Evolutionary conservation across 2,888 invertebrate species (phyloP).

Genomic region (Drosophila peninsularis): DNA sequence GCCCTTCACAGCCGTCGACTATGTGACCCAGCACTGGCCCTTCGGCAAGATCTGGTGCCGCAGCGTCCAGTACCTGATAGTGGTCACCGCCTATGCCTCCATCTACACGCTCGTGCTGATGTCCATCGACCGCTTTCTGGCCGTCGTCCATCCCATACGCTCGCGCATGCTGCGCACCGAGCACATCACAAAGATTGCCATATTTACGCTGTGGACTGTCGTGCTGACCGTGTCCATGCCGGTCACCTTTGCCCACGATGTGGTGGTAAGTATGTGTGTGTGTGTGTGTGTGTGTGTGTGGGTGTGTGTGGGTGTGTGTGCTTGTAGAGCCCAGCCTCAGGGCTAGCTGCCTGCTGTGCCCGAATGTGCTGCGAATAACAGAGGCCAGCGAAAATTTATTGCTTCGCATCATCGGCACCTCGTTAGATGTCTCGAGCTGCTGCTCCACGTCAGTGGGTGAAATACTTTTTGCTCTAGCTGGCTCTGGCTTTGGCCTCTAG

Average conservation of each 20-base stretch:
- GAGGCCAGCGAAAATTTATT: constrained; percentile 79
- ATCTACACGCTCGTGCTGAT: constrained; percentile 97
- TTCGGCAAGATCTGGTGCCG: constrained; percentile 95
- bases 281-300: not conserved
- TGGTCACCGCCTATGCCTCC: constrained; percentile 95
- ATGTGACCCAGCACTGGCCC: constrained; percentile 93
- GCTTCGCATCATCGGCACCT: constrained; percentile 82
- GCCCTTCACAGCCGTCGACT: constrained; percentile 95
- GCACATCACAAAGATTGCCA: constrained; percentile 91
- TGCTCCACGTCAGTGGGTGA: constrained; percentile 53
- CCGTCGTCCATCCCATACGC: constrained; percentile 95
- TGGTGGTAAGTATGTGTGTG: constrained; percentile 85
- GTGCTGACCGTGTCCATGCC: constrained; percentile 90
- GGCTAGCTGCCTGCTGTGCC: constrained; percentile 58
- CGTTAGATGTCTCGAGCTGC: constrained; percentile 67
- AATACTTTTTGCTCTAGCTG: constrained; percentile 16
- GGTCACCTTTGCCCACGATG: constrained; percentile 90
- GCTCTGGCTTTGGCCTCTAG: constrained; percentile 30
- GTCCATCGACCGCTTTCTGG: constrained; percentile 95
- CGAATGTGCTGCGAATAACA: constrained; percentile 75
- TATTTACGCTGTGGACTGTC: constrained; percentile 91
- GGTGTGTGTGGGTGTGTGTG: not conserved
- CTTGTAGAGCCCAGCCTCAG: constrained; percentile 2
- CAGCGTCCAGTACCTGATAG: constrained; percentile 94
- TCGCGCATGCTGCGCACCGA: constrained; percentile 93